A percentile compares a stretch with the other conserved stretches of the same genome.
Evolutionary conservation across 2,113 vertebrate genomes (phyloP).

Genomic region (Callithrix jacchus): DNA sequence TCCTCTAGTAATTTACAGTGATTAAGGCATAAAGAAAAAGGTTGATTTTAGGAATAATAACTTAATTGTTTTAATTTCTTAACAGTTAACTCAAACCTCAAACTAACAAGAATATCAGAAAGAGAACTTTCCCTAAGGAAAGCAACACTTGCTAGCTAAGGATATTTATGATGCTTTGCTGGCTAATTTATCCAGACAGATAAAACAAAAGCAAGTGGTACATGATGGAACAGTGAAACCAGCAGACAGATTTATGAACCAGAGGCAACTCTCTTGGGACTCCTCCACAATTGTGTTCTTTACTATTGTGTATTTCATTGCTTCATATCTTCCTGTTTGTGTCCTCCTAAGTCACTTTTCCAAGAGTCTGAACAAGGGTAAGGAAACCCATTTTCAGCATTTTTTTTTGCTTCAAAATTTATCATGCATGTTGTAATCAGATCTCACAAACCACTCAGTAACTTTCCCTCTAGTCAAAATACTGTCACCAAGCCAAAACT

Average conservation of each 20-base stretch:
- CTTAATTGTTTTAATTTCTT: slow-evolving; percentile 45
- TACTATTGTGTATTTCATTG: background rate
- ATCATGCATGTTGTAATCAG: slow-evolving; percentile 38
- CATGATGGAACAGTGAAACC: background rate
- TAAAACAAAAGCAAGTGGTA: slow-evolving; percentile 28
- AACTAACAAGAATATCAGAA: slow-evolving; percentile 27
- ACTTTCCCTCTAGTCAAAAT: background rate
- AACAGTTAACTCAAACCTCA: slow-evolving; percentile 25
- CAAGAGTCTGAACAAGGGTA: slow-evolving; percentile 24
- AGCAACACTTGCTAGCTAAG: slow-evolving; percentile 28
- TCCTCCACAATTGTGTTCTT: slow-evolving; percentile 10
- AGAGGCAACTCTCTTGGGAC: background rate
- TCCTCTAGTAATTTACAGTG: background rate
- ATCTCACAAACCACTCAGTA: slow-evolving; percentile 2
- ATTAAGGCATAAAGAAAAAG: background rate
- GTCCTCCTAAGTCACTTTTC: background rate
- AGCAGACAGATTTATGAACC: slow-evolving; percentile 32
- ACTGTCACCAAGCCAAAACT: background rate
- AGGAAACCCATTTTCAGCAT: slow-evolving; percentile 44
- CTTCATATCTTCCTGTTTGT: background rate
- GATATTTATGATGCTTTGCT: slow-evolving; percentile 32
- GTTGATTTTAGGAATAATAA: slow-evolving; percentile 25
- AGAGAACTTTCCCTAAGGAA: slow-evolving; percentile 36
- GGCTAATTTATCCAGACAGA: slow-evolving; percentile 49
- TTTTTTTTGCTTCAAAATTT: slow-evolving; percentile 48